Evolutionary conservation across 2,113 vertebrate genomes (phyloP).

Genomic region (Panthera leo): DNA sequence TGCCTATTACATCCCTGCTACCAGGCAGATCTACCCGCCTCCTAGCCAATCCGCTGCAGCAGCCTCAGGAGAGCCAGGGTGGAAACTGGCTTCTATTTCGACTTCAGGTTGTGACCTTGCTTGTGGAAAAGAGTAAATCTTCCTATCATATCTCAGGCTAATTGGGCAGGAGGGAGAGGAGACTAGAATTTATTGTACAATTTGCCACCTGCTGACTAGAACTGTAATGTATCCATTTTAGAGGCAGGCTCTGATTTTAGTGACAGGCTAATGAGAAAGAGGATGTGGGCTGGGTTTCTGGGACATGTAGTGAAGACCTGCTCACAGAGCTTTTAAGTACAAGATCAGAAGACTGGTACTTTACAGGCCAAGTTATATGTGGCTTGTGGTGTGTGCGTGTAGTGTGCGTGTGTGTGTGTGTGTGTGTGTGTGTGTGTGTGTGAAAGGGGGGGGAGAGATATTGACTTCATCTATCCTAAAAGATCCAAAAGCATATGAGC

Average conservation of each 20-base stretch:
- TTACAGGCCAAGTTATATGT: neutral
- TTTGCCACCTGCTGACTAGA: conserved; percentile 64
- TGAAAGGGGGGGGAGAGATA: neutral
- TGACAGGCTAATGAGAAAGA: neutral
- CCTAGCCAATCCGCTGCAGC: conserved; percentile 70
- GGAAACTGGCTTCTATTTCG: conserved; percentile 55
- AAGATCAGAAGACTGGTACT: neutral
- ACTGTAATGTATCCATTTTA: conserved; percentile 22
- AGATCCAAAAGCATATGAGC: neutral
- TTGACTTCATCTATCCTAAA: neutral
- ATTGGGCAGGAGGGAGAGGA: conserved; percentile 71
- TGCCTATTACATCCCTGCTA: conserved; percentile 78
- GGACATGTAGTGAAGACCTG: neutral
- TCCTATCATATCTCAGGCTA: conserved; percentile 70
- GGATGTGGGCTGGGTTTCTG: neutral
- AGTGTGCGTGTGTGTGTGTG: neutral
- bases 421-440: neutral
- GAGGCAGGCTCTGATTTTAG: conserved; percentile 44
- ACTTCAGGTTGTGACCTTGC: conserved; percentile 73
- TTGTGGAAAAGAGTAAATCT: conserved; percentile 64
- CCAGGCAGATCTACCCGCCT: conserved; percentile 71
- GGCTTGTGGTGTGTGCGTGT: neutral
- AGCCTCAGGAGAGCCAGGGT: conserved; percentile 49
- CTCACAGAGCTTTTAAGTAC: neutral
- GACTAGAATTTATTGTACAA: conserved; percentile 54